Evolutionary conservation across 2,797 vertebrate species (phyloP), one percentile per base, ranked within the genome.

Genomic region (Smutsia gigantea): DNA sequence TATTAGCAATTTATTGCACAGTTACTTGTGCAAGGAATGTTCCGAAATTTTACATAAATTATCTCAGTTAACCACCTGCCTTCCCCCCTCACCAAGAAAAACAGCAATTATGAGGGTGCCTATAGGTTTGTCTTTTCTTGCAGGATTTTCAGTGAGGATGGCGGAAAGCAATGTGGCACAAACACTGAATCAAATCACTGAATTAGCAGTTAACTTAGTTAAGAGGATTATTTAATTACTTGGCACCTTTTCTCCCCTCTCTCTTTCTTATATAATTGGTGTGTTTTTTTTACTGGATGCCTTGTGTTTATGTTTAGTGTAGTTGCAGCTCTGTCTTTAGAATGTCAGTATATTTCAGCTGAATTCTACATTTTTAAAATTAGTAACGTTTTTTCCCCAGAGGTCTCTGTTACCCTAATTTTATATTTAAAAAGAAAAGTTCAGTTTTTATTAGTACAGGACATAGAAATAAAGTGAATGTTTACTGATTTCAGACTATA

Each of bases 321-420:
- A 82, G n/a, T n/a, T 15, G 4, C 37, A 88, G 46, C 10, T 83
- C 61, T 85, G 71, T 87, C 90, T 97, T 97, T 93, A 95, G 79
- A 75, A 37, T 27, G 95, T 97, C 96, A 97, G 68, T 97, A 87
- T 21, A 34, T 87, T 93, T 34, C 84, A 91, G 77, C 18, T 92
- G 63, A 95, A 90, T 39, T 74, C 2, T 88, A 94, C 57, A 74
- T n/a, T 83, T 97, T 97, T 91, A 51, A 97, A n/a, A 84, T 90
- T 96, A 96, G 66, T 57, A 95, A 79, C 1, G 12, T 91, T 94
- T 95, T 79, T 72, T 14, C 46, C 46, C 46, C 29, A 77, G 29
- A 85, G 42, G 19, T 42, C 23, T 51, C 23, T 72, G 57, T 53
- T 94, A 61, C 3, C 1, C 10, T 23, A 53, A 74, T 82, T 93